A percentile compares a stretch with the other conserved stretches of the same genome.
These are phyloP conservation scores for Cosmia pyralina DNA, from an alignment of 2,888 invertebrate genomes.

Conservation along the genomic window DNA sequence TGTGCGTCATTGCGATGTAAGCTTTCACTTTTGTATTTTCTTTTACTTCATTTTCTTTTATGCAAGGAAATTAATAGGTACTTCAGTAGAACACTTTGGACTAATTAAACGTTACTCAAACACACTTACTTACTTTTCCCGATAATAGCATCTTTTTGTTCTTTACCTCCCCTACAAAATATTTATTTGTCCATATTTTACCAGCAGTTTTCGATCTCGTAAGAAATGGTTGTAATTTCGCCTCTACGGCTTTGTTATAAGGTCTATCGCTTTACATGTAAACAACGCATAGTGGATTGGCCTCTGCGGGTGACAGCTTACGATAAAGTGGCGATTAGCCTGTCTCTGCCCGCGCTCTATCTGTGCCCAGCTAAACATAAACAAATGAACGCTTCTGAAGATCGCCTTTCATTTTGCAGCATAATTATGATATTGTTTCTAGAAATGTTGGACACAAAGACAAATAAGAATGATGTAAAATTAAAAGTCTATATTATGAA, in stretches of 20 bases:
- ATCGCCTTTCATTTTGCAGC: slow-evolving; percentile 24
- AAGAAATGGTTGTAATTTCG: slow-evolving; percentile 28
- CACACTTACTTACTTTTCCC: slow-evolving; percentile 33
- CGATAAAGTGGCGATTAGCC: slow-evolving; percentile 86
- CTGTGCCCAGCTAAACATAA: slow-evolving; percentile 57
- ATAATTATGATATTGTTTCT: slow-evolving; percentile 40
- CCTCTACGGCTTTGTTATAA: slow-evolving; percentile 44
- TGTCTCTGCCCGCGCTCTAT: slow-evolving; percentile 78
- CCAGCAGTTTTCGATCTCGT: slow-evolving; percentile 33
- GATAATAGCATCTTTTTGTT: slow-evolving; percentile 47
- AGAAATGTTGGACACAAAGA: background rate
- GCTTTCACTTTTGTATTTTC: background rate
- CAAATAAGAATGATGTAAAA: background rate
- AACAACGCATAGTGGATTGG: slow-evolving; percentile 69
- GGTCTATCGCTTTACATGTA: slow-evolving; percentile 57
- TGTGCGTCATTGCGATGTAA: background rate
- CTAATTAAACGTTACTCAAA: slow-evolving; percentile 22
- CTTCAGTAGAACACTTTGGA: background rate
- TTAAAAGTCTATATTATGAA: background rate
- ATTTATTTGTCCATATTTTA: slow-evolving; percentile 52
- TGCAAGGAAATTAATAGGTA: background rate
- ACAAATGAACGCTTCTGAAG: slow-evolving; percentile 59
- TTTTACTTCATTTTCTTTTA: too few species aligned
- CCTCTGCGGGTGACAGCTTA: slow-evolving; percentile 79
- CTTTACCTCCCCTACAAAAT: slow-evolving; percentile 35